Base-by-base conservation (phyloP, 2,797 vertebrate genomes). In the Typhlichthys subterraneus region DNA sequence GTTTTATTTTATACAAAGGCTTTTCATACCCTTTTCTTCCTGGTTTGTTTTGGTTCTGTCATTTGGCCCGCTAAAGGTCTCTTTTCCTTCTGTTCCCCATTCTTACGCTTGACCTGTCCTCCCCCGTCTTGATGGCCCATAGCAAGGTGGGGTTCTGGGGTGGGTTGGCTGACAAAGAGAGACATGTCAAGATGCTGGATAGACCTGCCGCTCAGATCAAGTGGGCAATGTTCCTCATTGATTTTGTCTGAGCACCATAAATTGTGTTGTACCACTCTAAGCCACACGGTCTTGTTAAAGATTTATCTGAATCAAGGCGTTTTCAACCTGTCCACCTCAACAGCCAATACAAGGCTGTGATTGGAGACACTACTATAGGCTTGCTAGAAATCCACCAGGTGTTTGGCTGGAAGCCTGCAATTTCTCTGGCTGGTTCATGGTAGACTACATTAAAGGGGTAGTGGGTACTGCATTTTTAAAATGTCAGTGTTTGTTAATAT, bases 291-390 rank as follows among this genome's bases (percentile, higher is more conserved):
- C 74, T 71, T 77, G 65, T 80, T 77, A 68, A 72, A 69, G 69
- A 76, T 64, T 76, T 70, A 74, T 79, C 76, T 74, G 52, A 68
- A 79, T 76, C 65, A 78, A 68, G 75, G 77, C 70, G 65, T 82
- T 65, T 70, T 72, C 52, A 63, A 63, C 59, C 72, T 73, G 49
- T 59, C 51, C 64, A 48, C 31, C 47, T 14, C 47, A 57, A 46
- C 38, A 15, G n/a, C 13, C 46, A 50, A 61, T 45, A 57, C 51
- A 29, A 52, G 58, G 42, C 45, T 67, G 61, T 73, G 70, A 69
- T 62, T 66, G 63, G 55, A 55, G 58, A 57, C 50, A 52, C 72
- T 73, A 64, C 60, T 59, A 57, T 33, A 61, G 56, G 2, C 38
- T 8, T 42, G 38, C 38, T 42, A 42, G 38, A 42, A 42, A 9